These are phyloP conservation scores for Hippoglossus stenolepis DNA, from an alignment of 2,113 vertebrate genomes.

Conservation along the genomic window DNA sequence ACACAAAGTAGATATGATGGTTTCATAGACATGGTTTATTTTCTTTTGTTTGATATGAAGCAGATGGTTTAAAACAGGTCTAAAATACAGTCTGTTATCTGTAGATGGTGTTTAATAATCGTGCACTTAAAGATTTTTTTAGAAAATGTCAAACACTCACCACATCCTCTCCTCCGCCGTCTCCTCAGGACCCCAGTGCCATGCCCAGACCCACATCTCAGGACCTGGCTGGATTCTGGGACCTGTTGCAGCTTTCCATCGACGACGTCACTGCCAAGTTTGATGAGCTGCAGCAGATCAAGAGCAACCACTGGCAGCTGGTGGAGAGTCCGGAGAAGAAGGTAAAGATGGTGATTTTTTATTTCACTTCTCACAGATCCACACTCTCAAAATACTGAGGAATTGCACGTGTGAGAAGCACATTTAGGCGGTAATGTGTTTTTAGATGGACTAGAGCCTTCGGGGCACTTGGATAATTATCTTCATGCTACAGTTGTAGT, in stretches of 20 bases:
- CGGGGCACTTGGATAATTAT: too few species aligned
- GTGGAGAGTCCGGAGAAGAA: conserved; percentile 92
- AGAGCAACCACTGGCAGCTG: conserved; percentile 93
- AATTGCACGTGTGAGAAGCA: too few species aligned
- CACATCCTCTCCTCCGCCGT: background rate
- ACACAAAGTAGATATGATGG: background rate
- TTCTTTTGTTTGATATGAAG: background rate
- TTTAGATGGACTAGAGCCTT: too few species aligned
- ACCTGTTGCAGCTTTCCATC: conserved; percentile 96
- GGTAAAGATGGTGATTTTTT: conserved; percentile 74
- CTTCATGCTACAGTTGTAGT: too few species aligned
- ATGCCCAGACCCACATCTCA: conserved; percentile 98
- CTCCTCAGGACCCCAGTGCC: conserved; percentile 93
- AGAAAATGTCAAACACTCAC: background rate
- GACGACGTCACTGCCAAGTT: conserved; percentile 99
- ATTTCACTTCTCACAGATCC: background rate
- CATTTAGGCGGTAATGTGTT: too few species aligned
- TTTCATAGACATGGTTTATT: background rate
- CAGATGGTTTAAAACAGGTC: background rate
- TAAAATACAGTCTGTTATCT: background rate
- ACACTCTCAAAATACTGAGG: too few species aligned
- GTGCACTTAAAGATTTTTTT: background rate
- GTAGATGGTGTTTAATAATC: background rate
- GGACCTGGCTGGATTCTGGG: conserved; percentile 99
- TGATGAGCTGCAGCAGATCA: conserved; percentile 95